Conservation (phyloP, 1,140 invertebrate species). For the Hesperophylax magnus region DNA sequence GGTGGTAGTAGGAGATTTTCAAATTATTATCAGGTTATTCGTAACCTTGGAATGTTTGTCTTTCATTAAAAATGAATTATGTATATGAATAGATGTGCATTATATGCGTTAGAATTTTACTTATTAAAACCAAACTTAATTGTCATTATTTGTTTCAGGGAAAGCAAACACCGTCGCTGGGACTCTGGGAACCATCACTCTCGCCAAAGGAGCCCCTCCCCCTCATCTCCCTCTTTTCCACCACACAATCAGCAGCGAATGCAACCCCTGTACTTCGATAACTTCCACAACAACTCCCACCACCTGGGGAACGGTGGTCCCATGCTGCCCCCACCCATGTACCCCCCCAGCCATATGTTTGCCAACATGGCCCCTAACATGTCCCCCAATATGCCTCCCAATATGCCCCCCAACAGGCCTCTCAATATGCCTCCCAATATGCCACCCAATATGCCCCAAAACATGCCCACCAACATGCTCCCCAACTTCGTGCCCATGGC, state of each 20-base stretch:
- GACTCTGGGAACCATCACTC: constrained; percentile 38
- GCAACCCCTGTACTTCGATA: constrained; percentile 3
- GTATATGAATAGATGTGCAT: too few relatives aligned
- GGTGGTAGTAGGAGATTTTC: too few relatives aligned
- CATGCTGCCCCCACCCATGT: constrained; percentile 4
- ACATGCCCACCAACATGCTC: neutral
- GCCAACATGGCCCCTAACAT: neutral
- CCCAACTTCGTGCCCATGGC: neutral
- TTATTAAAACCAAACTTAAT: neutral
- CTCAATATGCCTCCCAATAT: neutral
- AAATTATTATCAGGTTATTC: too few relatives aligned
- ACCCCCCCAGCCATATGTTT: neutral
- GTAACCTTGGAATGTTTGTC: too few relatives aligned
- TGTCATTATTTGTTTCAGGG: constrained; percentile 44
- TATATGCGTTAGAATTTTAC: too few relatives aligned
- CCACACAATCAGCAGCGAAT: too few relatives aligned
- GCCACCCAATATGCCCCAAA: neutral
- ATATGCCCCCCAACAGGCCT: neutral
- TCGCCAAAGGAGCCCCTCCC: constrained; percentile 38
- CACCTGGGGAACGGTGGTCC: neutral
- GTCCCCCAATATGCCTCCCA: neutral
- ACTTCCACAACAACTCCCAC: neutral
- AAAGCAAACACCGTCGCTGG: constrained; percentile 45
- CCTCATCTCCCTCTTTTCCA: constrained; percentile 38
- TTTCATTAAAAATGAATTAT: too few relatives aligned